Evolutionary conservation across 2,797 vertebrate species (phyloP).

Genomic region (Peromyscus eremicus): DNA sequence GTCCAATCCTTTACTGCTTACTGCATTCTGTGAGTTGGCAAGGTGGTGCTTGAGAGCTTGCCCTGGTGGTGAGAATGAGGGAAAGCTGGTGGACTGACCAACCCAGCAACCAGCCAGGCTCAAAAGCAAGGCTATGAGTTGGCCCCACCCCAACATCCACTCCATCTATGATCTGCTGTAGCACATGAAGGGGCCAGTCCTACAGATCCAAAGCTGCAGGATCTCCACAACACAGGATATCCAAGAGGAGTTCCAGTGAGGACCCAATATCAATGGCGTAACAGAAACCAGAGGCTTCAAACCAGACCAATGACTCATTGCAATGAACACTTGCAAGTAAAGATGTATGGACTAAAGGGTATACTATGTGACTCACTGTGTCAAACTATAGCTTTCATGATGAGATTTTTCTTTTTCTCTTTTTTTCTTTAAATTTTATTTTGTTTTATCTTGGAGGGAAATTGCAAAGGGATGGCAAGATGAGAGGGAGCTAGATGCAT

Average conservation of each 20-base stretch:
- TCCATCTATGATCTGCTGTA: not conserved
- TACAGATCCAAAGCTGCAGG: not conserved
- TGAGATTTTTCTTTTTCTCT: not conserved
- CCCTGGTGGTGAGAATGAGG: not conserved
- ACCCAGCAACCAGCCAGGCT: not conserved
- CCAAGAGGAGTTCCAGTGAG: not conserved
- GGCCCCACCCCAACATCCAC: too few species aligned
- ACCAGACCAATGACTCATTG: not conserved
- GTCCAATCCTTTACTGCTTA: not conserved
- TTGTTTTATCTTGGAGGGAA: not conserved
- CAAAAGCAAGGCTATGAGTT: not conserved
- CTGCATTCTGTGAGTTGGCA: not conserved
- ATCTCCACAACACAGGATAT: not conserved
- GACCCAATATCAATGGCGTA: not conserved
- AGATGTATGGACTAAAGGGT: not conserved
- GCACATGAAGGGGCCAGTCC: not conserved
- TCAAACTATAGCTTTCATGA: not conserved
- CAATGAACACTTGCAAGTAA: not conserved
- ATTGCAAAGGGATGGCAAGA: not conserved
- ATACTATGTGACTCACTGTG: not conserved
- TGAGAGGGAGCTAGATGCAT: not conserved
- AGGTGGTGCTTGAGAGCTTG: not conserved
- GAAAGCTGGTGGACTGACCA: not conserved
- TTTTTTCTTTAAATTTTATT: not conserved
- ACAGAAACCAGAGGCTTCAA: not conserved